These are phyloP conservation scores for Pseudolaguvia tuberculata DNA, from an alignment of 2,113 vertebrate genomes.

Conservation along the genomic window DNA sequence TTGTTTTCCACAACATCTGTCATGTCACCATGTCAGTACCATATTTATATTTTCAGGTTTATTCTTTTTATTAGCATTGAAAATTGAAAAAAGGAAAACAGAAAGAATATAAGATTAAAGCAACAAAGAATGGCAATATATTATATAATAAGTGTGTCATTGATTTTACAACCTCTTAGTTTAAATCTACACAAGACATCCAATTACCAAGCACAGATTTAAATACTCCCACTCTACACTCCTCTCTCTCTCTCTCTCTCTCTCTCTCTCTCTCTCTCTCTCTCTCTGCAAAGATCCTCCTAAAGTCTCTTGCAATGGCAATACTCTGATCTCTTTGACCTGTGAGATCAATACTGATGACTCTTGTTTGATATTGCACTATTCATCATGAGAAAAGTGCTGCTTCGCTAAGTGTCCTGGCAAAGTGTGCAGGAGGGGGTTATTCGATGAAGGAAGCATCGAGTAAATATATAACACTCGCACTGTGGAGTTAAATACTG, in stretches of 20 bases:
- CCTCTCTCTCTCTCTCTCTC: neutral
- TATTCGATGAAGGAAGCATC: neutral
- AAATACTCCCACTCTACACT: constrained; percentile 24
- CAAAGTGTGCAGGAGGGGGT: constrained; percentile 1
- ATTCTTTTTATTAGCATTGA: no score
- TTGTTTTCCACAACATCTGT: no score
- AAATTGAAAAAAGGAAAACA: no score
- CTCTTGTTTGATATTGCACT: constrained; percentile 19
- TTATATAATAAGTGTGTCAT: constrained; percentile 54
- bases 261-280: constrained; percentile 1
- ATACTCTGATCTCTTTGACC: constrained; percentile 16
- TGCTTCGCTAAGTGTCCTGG: neutral
- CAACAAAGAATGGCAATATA: constrained; percentile 65
- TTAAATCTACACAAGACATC: constrained; percentile 47
- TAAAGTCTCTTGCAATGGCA: neutral
- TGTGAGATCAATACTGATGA: constrained; percentile 22
- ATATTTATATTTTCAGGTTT: no score
- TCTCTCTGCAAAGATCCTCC: neutral
- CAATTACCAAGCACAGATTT: no score
- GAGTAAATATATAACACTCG: neutral
- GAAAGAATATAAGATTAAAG: constrained; percentile 57
- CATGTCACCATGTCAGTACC: no score
- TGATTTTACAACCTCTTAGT: constrained; percentile 48
- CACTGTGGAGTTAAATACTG: neutral
- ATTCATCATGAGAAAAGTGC: constrained; percentile 17